A percentile compares a stretch with the other conserved stretches of the same genome.
Conservation (phyloP, 2,797 vertebrate species). For the Lagorchestes hirsutus region DNA sequence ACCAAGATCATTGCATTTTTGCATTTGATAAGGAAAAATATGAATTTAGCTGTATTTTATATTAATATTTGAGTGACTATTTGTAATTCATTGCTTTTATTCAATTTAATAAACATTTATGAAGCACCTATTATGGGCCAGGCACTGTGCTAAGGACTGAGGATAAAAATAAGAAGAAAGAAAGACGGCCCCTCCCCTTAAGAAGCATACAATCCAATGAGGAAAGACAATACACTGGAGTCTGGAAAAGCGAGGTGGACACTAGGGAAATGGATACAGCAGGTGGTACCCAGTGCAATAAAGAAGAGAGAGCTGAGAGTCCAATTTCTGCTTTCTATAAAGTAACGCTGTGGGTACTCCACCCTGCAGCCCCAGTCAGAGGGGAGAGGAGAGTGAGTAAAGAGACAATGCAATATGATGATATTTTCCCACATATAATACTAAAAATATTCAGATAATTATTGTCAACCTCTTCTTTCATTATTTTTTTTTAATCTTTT, state of each 20-base stretch:
- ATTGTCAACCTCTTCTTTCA: neutral
- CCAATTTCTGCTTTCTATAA: neutral
- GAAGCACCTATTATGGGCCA: neutral
- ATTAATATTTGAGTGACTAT: neutral
- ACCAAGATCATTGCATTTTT: neutral
- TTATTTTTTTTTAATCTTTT: neutral
- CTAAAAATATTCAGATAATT: neutral
- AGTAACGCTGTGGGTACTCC: neutral
- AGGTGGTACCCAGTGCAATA: neutral
- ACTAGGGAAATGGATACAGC: neutral
- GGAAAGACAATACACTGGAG: neutral
- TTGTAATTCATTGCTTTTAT: neutral
- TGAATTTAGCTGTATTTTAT: neutral
- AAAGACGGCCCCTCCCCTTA: neutral
- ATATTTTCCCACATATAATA: neutral
- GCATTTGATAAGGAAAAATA: neutral
- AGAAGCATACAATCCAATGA: neutral
- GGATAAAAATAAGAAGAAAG: neutral
- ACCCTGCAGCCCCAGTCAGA: neutral
- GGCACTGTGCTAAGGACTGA: neutral
- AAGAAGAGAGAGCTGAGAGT: neutral
- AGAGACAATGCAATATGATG: neutral
- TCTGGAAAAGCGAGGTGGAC: neutral
- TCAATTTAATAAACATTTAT: neutral
- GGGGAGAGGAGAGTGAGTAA: neutral